These are phyloP conservation scores for Chrysolina haemoptera DNA, from an alignment of 2,888 invertebrate genomes.

Conservation along the genomic window DNA sequence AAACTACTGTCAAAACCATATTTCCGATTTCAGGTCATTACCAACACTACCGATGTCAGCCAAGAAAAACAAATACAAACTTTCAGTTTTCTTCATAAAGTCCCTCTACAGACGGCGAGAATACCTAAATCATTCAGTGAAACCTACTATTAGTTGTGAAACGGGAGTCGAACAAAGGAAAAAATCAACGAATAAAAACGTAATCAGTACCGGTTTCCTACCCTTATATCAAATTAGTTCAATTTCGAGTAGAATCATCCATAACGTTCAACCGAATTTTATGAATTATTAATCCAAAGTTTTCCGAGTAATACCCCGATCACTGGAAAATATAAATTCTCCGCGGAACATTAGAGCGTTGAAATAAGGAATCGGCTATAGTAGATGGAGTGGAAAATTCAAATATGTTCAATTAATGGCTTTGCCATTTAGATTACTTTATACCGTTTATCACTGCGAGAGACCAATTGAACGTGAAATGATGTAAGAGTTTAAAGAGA, in stretches of 20 bases:
- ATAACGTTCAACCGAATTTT: constrained; percentile 27
- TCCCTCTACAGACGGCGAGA: too few species aligned
- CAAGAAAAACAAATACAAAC: too few species aligned
- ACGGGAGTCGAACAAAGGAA: neutral
- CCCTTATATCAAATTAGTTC: constrained; percentile 1
- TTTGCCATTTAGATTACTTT: constrained; percentile 44
- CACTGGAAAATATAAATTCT: constrained; percentile 45
- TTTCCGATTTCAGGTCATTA: too few species aligned
- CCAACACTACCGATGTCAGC: too few species aligned
- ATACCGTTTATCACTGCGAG: constrained; percentile 38
- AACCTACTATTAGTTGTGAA: neutral
- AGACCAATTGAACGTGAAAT: constrained; percentile 44
- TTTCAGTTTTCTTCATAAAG: too few species aligned
- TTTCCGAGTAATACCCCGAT: constrained; percentile 28
- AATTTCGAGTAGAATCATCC: constrained; percentile 2
- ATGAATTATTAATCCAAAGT: constrained; percentile 39
- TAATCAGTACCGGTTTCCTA: neutral
- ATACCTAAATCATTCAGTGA: too few species aligned
- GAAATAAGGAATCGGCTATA: constrained; percentile 45
- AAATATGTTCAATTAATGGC: constrained; percentile 49
- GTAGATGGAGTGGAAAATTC: constrained; percentile 49
- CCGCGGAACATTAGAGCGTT: constrained; percentile 43
- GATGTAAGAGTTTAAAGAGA: constrained; percentile 19
- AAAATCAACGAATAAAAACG: neutral
- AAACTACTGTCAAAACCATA: too few species aligned